Conservation (phyloP, 2,113 vertebrate species). For the Hiodon tergisus region DNA sequence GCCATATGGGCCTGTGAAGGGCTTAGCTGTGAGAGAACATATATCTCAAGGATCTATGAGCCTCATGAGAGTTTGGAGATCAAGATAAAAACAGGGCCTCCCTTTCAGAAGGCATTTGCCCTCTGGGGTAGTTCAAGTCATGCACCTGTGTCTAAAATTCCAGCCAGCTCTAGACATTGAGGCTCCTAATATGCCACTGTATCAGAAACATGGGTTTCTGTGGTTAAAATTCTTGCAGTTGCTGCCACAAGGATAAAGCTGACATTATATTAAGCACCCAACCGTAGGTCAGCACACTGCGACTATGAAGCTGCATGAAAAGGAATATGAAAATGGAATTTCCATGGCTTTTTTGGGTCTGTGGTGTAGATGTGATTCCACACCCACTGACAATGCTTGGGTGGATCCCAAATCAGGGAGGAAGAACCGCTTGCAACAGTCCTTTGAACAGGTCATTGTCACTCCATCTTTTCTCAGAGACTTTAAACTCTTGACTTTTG, state of each 20-base stretch:
- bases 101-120: slow-evolving; percentile 57
- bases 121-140: slow-evolving; percentile 34
- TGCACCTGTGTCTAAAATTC: slow-evolving; percentile 20
- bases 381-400: no score
- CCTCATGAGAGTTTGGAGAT: slow-evolving; percentile 55
- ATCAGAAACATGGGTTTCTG: slow-evolving; percentile 6
- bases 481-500: no score
- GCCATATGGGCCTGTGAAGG: slow-evolving; percentile 44
- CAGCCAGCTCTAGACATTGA: neutral
- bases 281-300: neutral
- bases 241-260: neutral
- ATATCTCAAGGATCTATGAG: slow-evolving; percentile 55
- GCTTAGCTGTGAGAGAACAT: slow-evolving; percentile 39
- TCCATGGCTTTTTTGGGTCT: neutral
- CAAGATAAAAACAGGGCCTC: slow-evolving; percentile 45
- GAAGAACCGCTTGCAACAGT: no score
- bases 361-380: slow-evolving; percentile 14
- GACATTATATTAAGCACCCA: neutral
- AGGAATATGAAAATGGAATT: no score
- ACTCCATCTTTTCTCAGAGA: no score
- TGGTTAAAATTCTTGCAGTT: neutral
- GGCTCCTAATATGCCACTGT: slow-evolving; percentile 3
- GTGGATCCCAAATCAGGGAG: no score
- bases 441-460: no score
- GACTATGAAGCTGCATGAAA: no score